Percentiles rank a stretch among this genome's conserved stretches.
Evolutionary conservation across 2,888 invertebrate species (phyloP).

Genomic region (Archips xylosteana): DNA sequence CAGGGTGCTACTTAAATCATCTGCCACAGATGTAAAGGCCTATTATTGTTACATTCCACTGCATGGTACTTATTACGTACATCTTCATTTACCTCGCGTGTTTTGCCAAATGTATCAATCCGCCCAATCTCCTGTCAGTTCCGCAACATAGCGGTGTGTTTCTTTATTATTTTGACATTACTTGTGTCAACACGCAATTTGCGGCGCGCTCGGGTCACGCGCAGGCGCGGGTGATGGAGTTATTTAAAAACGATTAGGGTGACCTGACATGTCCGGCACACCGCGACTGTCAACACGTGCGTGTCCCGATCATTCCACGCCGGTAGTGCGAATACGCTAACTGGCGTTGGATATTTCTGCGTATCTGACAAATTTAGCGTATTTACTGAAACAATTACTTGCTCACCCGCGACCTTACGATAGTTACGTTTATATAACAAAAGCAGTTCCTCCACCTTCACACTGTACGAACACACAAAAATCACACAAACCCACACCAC

Average conservation of each 20-base stretch:
- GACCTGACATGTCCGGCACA: not conserved
- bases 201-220: slow-evolving; percentile 48
- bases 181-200: slow-evolving; percentile 35
- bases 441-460: too few relatives aligned
- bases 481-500: too few relatives aligned
- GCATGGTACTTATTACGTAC: not conserved
- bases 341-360: too few relatives aligned
- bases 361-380: too few relatives aligned
- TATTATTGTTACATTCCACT: too few relatives aligned
- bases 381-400: too few relatives aligned
- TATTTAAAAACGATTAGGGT: slow-evolving; percentile 56
- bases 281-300: not conserved
- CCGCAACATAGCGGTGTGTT: slow-evolving; percentile 7
- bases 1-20: too few relatives aligned
- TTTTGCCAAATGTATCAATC: not conserved
- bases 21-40: too few relatives aligned
- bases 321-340: too few relatives aligned
- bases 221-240: slow-evolving; percentile 46
- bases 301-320: not conserved
- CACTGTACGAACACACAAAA: too few relatives aligned
- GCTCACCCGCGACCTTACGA: too few relatives aligned
- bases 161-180: slow-evolving; percentile 34
- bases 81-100: not conserved
- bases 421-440: too few relatives aligned
- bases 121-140: not conserved